Evolutionary conservation across 2,113 vertebrate genomes (phyloP).

Genomic region (Lampris megalopsis): DNA sequence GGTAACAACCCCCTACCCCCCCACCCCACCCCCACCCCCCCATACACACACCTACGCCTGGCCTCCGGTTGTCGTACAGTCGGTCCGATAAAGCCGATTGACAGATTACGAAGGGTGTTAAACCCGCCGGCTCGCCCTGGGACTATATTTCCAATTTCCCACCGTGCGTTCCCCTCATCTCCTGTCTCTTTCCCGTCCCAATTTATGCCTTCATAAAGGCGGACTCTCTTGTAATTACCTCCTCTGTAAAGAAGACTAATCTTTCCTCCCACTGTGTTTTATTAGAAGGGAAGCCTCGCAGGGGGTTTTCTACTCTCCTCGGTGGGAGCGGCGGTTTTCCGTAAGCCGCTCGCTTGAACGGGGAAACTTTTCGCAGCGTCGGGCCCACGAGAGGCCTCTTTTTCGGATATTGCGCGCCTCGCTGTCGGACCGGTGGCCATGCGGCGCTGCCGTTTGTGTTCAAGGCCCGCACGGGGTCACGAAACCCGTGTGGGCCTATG

Average conservation of each 20-base stretch:
- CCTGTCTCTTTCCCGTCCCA: conserved; percentile 21
- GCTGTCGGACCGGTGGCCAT: too few relatives aligned
- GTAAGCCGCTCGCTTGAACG: too few relatives aligned
- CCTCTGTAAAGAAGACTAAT: conserved; percentile 49
- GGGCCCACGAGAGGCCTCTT: too few relatives aligned
- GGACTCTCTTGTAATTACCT: conserved; percentile 62
- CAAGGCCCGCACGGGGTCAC: too few relatives aligned
- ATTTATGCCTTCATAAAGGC: conserved; percentile 54
- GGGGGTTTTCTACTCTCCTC: conserved; percentile 13
- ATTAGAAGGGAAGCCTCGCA: conserved; percentile 50
- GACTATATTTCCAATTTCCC: conserved; percentile 10
- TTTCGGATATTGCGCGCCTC: too few relatives aligned
- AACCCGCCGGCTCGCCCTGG: neutral
- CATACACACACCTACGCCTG: neutral
- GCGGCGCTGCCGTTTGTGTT: too few relatives aligned
- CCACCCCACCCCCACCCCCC: neutral
- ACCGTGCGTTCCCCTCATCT: conserved; percentile 2
- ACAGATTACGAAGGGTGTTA: conserved; percentile 21
- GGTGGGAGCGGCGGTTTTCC: too few relatives aligned
- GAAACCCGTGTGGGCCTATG: too few relatives aligned
- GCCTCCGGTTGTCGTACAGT: neutral
- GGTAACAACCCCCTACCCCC: neutral
- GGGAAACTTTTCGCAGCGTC: too few relatives aligned
- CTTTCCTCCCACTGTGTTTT: conserved; percentile 55
- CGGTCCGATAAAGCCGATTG: conserved; percentile 19